Base-by-base conservation (phyloP, 2,888 invertebrate genomes). In the Hartigia nigra region DNA sequence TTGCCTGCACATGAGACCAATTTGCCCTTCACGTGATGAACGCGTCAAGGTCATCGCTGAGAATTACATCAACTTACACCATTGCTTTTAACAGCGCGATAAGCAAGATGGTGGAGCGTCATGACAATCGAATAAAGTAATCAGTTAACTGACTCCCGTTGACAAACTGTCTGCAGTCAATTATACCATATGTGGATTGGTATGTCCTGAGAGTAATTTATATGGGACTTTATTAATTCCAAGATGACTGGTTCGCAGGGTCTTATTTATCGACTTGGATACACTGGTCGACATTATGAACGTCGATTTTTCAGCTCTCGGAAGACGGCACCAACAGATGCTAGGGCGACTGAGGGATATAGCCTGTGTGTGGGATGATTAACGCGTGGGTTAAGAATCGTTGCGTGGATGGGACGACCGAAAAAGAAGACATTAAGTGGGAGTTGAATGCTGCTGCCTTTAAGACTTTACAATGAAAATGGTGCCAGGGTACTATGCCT, bases 381-480 rank as follows among this genome's bases (percentile, higher is more conserved):
- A 55, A 55, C 55, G 55, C 55, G 55, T 55, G 55, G 55, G 55
- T 55, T 55, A 55, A 55, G 55, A 23, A 55, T 23, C 14, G 72
- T 3, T 34, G 72, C 72, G 72, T 31, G 72, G 72, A 72, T 12
- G 72, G 72, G 34, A 31, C 32, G 72, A 31, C 72, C 72, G 31
- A 72, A 72, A 72, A 72, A 12, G n/a, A 72, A 34, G 72, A n/a
- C 72, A 34, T 72, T 31, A 72, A 72, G 72, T 72, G 72, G 72
- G 72, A 32, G 72, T 72, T 34, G 72, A 23, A 72, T 34, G 31
- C 23, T 72, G 72, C 32, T 31, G 72, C 14, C 34, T 72, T 34
- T 31, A 9, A 23, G 72, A 12, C 34, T 72, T 12, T 31, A 72
- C 72, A 34, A 34, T 32, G 72, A 72, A 55, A 72, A 72, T 23